phyloP scores from a whole-genome alignment of 2,888 invertebrate species.

The Sisyra nigra region DNA sequence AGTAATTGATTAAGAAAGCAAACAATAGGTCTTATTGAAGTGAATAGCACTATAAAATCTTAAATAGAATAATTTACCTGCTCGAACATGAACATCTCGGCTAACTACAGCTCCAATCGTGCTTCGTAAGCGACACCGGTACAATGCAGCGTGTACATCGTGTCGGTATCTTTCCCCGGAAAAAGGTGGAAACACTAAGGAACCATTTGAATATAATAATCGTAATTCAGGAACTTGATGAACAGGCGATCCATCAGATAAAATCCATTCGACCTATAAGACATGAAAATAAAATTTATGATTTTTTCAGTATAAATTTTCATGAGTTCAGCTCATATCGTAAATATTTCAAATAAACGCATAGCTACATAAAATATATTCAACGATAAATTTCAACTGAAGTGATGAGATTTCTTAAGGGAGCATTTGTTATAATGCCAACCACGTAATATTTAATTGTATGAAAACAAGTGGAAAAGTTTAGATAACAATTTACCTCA shows the following conservation, averaged over 20 bases:
- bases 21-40: too few species aligned
- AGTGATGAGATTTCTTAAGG: too few species aligned
- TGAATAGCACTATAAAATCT: constrained; percentile 7
- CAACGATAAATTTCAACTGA: too few species aligned
- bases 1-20: too few species aligned
- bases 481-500: constrained; percentile 29
- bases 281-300: not conserved
- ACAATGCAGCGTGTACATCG: constrained; percentile 71
- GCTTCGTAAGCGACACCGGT: constrained; percentile 55
- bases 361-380: too few species aligned
- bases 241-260: constrained; percentile 51
- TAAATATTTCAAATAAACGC: too few species aligned
- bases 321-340: too few species aligned
- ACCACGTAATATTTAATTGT: too few species aligned
- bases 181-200: constrained; percentile 74
- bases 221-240: constrained; percentile 52
- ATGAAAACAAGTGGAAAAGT: too few species aligned
- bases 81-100: constrained; percentile 72
- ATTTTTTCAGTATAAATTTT: too few species aligned
- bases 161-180: constrained; percentile 63
- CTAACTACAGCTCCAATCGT: constrained; percentile 64
- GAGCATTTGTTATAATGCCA: not conserved
- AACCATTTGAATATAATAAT: constrained; percentile 64
- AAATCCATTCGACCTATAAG: constrained; percentile 57
- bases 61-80: constrained; percentile 46